A percentile compares a stretch with the other conserved stretches of the same genome.
These are phyloP conservation scores for Poeciliopsis gracilis DNA, from an alignment of 2,797 vertebrate genomes.

Conservation along the genomic window DNA sequence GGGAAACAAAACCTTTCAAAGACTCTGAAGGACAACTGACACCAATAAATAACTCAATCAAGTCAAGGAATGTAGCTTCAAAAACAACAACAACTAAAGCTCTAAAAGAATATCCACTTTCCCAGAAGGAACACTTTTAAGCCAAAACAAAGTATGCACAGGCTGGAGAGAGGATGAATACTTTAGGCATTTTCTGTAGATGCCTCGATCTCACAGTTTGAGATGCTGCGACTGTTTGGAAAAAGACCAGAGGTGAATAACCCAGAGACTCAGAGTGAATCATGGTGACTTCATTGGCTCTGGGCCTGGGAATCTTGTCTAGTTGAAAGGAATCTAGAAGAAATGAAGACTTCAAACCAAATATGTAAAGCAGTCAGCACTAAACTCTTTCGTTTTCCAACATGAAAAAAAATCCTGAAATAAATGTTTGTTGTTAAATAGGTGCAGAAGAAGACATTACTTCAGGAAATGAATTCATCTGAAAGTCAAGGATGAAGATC, in stretches of 20 bases:
- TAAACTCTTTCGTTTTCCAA: neutral
- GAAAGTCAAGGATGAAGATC: neutral
- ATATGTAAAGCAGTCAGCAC: neutral
- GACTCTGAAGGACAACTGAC: neutral
- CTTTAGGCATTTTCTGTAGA: neutral
- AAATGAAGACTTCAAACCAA: neutral
- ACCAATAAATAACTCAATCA: neutral
- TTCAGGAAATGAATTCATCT: neutral
- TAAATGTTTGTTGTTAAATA: neutral
- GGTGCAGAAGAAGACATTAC: neutral
- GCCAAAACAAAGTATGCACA: neutral
- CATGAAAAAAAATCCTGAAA: neutral
- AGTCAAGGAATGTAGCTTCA: neutral
- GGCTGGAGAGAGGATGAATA: neutral
- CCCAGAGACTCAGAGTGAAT: neutral
- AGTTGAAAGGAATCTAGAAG: neutral
- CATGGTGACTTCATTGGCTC: neutral
- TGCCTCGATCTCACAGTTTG: neutral
- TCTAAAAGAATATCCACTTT: neutral
- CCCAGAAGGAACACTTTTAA: neutral
- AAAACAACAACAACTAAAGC: neutral
- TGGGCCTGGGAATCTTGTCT: neutral
- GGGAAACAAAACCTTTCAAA: neutral
- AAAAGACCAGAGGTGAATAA: neutral
- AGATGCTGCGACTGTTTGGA: neutral